Base-by-base conservation (phyloP, 2,113 vertebrate genomes). In the Pongo abelii region DNA sequence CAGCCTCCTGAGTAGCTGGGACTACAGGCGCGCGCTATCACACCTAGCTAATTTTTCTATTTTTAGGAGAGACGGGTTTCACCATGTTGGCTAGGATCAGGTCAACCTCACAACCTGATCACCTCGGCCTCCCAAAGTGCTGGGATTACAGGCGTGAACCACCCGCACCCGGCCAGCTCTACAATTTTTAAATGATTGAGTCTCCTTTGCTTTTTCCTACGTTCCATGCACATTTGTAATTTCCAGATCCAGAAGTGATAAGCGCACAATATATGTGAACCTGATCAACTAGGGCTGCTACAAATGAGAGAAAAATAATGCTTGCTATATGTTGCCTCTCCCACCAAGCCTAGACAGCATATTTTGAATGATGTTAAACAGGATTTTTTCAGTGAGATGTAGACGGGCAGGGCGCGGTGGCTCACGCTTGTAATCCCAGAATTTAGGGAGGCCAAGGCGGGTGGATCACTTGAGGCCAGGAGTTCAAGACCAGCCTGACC, bases 241-340 rank as follows among this genome's bases (percentile, higher is more conserved):
- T 93, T 90, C 46, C 23, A 59, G 46, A 90, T 78, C 81, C 27
- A 85, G 95, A 9, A 74, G 30, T 90, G 84, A 46, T 72, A 67
- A 89, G 25, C 23, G 4, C 2, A 74, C 38, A 85, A 79, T 38
- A 16, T 78, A 85, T 27, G 27, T 78, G 59, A 94, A 75, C 13
- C 93, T 87, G 35, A 77, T 78, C 38, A 84, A 77, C 86, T 77
- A 94, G 10, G 27, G 32, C 77, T 72, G 32, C 5, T 23, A 94
- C 52, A 97, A 80, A 78, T 84, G 43, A 93, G 64, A 93, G 40
- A 80, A 93, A 83, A 95, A 84, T 61, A 94, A 93, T 43, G 4
- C 35, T 83, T 38, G 48, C 59, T 57, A 14, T 32, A 38, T 67
- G 64, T 3, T 70, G 2, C 69, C 12, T 75, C n/a, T 67, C 46